These are phyloP conservation scores for Hylaeus volcanicus DNA, from an alignment of 1,140 invertebrate genomes.

Conservation along the genomic window DNA sequence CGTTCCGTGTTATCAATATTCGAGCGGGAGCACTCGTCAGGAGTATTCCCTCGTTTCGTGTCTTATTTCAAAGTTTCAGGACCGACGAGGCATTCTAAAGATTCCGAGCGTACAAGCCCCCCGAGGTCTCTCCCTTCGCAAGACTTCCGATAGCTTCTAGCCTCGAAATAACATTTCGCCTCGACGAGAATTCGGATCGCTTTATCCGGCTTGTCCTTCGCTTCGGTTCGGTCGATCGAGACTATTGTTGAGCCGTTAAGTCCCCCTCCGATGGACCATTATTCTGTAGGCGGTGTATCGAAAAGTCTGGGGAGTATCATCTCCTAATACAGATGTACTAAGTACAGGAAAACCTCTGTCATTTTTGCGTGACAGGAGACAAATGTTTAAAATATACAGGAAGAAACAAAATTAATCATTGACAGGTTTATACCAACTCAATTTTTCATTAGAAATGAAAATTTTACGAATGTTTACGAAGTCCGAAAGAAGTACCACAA, in stretches of 20 bases:
- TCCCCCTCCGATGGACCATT: neutral
- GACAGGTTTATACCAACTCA: too few relatives aligned
- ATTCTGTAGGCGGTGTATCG: too few relatives aligned
- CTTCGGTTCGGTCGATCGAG: neutral
- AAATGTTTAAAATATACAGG: too few relatives aligned
- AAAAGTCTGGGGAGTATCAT: too few relatives aligned
- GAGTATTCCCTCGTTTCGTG: neutral
- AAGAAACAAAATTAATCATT: too few relatives aligned
- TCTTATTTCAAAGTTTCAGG: slow-evolving; percentile 3
- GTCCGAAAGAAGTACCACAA: too few relatives aligned
- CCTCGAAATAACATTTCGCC: neutral
- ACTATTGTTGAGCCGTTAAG: neutral
- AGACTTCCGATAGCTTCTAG: neutral
- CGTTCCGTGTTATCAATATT: slow-evolving; percentile 1
- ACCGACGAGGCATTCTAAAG: neutral
- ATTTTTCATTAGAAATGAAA: too few relatives aligned
- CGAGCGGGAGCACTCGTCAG: neutral
- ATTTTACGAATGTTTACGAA: too few relatives aligned
- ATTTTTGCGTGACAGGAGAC: too few relatives aligned
- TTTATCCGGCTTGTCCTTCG: neutral
- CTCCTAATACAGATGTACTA: too few relatives aligned
- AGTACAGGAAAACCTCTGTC: too few relatives aligned
- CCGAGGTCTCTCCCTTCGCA: neutral
- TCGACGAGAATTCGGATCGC: neutral
- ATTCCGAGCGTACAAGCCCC: neutral